phyloP scores from a whole-genome alignment of 2,797 vertebrate species.

The Holocentrus rufus region DNA sequence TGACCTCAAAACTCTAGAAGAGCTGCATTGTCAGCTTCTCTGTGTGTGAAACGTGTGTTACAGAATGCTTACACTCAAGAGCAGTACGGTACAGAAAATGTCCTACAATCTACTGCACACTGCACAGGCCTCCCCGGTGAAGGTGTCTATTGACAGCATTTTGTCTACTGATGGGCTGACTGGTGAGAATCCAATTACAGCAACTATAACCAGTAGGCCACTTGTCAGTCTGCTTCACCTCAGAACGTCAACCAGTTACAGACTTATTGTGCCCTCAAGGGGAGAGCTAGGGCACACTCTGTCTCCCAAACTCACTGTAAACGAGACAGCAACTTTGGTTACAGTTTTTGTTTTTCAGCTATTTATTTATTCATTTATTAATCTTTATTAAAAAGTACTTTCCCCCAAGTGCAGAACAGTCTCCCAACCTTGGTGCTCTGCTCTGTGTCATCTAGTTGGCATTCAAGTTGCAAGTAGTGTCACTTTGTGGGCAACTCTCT shows the following conservation, averaged over 20 bases:
- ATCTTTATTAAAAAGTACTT: slow-evolving; percentile 93
- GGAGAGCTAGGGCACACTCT: slow-evolving; percentile 87
- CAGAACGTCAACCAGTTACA: slow-evolving; percentile 81
- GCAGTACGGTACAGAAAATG: slow-evolving; percentile 97
- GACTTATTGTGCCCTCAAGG: slow-evolving; percentile 81
- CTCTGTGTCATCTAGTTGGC: slow-evolving; percentile 82
- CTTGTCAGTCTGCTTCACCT: slow-evolving; percentile 90
- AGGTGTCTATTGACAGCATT: slow-evolving; percentile 90
- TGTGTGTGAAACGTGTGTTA: slow-evolving; percentile 90
- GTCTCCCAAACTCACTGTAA: slow-evolving; percentile 99
- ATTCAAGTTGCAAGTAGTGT: slow-evolving; percentile 80
- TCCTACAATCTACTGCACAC: slow-evolving; percentile 99
- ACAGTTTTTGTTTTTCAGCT: slow-evolving; percentile 90
- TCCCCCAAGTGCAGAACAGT: slow-evolving; percentile 91
- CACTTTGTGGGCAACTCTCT: slow-evolving; percentile 77
- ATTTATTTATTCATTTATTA: slow-evolving; percentile 85
- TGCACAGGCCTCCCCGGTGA: slow-evolving; percentile 94
- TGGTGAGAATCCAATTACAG: slow-evolving; percentile 86
- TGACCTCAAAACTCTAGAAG: slow-evolving; percentile 95
- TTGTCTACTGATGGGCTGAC: slow-evolving; percentile 89
- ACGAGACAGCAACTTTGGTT: slow-evolving; percentile 99
- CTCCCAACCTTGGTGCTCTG: slow-evolving; percentile 86
- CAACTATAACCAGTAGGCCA: slow-evolving; percentile 88
- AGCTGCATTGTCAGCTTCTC: slow-evolving; percentile 83
- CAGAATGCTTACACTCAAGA: slow-evolving; percentile 96